These are phyloP conservation scores for Gastrophryne carolinensis DNA, from an alignment of 2,797 vertebrate genomes.

Conservation along the genomic window DNA sequence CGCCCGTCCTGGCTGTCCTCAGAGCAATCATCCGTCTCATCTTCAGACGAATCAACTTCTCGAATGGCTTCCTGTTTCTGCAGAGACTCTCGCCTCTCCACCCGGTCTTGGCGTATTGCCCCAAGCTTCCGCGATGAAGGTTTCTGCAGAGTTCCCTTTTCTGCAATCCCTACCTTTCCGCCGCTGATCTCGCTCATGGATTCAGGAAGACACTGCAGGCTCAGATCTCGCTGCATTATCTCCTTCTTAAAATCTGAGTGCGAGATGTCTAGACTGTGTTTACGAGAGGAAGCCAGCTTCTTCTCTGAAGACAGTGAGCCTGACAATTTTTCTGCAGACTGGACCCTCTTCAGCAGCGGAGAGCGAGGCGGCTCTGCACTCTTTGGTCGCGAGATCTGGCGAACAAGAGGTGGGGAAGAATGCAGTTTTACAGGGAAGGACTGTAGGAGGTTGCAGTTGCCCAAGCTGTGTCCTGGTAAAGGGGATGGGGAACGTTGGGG, in stretches of 20 bases:
- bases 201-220: constrained; percentile 84
- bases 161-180: constrained; percentile 73
- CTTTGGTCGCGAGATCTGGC: constrained; percentile 92
- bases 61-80: constrained; percentile 96
- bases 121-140: constrained; percentile 75
- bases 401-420: constrained; percentile 85
- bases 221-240: constrained; percentile 84
- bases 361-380: constrained; percentile 90
- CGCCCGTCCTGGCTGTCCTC: constrained; percentile 86
- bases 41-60: constrained; percentile 94
- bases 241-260: constrained; percentile 93
- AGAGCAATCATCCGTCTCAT: constrained; percentile 89
- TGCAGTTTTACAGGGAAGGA: constrained; percentile 89
- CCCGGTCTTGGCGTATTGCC: constrained; percentile 89
- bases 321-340: constrained; percentile 90
- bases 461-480: constrained; percentile 75
- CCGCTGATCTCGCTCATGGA: constrained; percentile 74
- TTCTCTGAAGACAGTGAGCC: constrained; percentile 83
- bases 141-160: constrained; percentile 84
- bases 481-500: constrained; percentile 92
- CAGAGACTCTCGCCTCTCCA: constrained; percentile 87
- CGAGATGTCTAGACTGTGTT: constrained; percentile 89
- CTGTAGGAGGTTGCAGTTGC: constrained; percentile 72
- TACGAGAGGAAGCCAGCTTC: constrained; percentile 74
- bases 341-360: constrained; percentile 91